Evolutionary conservation across 2,113 vertebrate genomes (phyloP), one percentile per base, ranked within the genome.

Genomic region (Hipposideros armiger): DNA sequence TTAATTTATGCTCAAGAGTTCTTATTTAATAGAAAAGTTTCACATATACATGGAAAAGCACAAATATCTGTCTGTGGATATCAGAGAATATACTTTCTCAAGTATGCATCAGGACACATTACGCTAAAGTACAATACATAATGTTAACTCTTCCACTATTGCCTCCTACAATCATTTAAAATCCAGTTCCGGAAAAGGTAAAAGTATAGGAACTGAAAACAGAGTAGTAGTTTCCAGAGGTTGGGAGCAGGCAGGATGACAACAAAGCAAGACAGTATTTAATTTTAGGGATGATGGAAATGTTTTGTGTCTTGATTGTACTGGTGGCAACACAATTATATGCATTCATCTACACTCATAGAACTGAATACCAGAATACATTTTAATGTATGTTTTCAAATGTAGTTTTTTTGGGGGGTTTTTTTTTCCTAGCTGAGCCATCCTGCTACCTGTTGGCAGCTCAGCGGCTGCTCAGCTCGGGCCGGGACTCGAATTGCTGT

Each of bases 21-120:
- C 50, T 88, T 58, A 96, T 8, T 89, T 83, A 83, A 92, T 26
- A 83, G 89, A 70, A 74, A 72, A 45, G 40, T 77, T 96, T 80
- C 56, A 42, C 4, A 22, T 36, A 78, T 52, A 32, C 28, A 70
- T 6, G 58, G 74, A 58, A 62, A 50, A 88, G 47, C 70, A 36
- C 17, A 56, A 22, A 50, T 40, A 66, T 81, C 47, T 93, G 9
- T 32, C n/a, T 36, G 9, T 11, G 56, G 64, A 22, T 87, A 70
- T 78, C 45, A 95, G 36, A n/a, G 40, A 67, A 40, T 58, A 91
- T 11, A 72, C 20, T 89, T 90, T 67, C 54, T 64, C 67, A 92
- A 54, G 66, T 66, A 77, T 4, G 26, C 30, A 58, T 24, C 30
- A 94, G 30, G 32, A 69, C 22, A 54, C 2, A 30, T 56, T 80